A percentile compares a stretch with the other conserved stretches of the same genome.
These are phyloP conservation scores for Eupithecia pulchellata DNA, from an alignment of 2,888 invertebrate genomes.

Conservation along the genomic window DNA sequence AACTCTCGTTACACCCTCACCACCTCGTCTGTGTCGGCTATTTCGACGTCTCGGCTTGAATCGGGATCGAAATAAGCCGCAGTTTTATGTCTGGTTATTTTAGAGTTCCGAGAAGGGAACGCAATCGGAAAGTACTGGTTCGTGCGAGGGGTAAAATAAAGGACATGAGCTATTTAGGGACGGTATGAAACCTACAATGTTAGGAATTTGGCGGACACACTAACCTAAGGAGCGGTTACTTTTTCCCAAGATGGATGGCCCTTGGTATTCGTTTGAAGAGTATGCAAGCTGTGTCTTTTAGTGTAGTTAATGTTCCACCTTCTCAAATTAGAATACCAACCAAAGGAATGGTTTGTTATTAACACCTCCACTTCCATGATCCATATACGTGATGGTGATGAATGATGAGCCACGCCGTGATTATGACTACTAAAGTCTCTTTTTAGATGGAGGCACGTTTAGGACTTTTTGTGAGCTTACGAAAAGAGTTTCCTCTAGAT, in stretches of 20 bases:
- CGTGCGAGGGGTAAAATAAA: slow-evolving; percentile 15
- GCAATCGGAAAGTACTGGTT: slow-evolving; percentile 22
- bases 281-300: neutral
- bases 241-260: neutral
- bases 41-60: slow-evolving; percentile 32
- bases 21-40: slow-evolving; percentile 24
- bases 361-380: neutral
- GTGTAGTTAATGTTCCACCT: neutral
- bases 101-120: slow-evolving; percentile 32
- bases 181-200: slow-evolving; percentile 13
- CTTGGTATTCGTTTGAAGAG: neutral
- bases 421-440: neutral
- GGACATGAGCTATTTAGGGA: slow-evolving; percentile 12
- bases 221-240: neutral
- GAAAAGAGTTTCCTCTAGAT: neutral
- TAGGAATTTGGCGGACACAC: slow-evolving; percentile 2
- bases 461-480: too few relatives aligned
- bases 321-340: neutral
- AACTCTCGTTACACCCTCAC: slow-evolving; percentile 21
- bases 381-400: neutral
- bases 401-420: too few relatives aligned
- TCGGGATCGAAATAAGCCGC: slow-evolving; percentile 33
- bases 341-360: neutral
- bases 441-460: neutral
- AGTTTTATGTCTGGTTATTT: slow-evolving; percentile 43